These are phyloP conservation scores for Taphrorychus bicolor DNA, from an alignment of 2,888 invertebrate genomes.

Conservation along the genomic window DNA sequence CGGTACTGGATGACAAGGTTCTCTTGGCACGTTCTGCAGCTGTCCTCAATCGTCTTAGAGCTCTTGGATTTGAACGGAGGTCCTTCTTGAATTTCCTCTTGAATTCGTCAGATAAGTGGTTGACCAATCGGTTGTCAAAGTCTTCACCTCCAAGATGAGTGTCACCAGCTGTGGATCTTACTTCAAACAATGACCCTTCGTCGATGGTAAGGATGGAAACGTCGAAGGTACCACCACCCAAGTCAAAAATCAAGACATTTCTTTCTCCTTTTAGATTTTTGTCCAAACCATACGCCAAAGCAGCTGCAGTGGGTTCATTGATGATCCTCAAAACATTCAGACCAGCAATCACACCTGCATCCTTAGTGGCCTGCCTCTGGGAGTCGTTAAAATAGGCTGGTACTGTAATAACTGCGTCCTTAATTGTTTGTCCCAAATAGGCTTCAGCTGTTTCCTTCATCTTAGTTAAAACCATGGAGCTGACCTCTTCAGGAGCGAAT, in stretches of 20 bases:
- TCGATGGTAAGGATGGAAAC: slow-evolving; percentile 77
- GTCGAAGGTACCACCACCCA: slow-evolving; percentile 76
- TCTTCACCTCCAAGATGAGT: slow-evolving; percentile 84
- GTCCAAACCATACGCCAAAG: slow-evolving; percentile 48
- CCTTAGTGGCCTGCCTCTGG: slow-evolving; percentile 66
- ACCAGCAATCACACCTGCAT: slow-evolving; percentile 70
- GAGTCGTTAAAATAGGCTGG: slow-evolving; percentile 66
- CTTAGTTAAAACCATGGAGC: slow-evolving; percentile 70
- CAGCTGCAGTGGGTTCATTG: slow-evolving; percentile 69
- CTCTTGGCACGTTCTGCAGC: slow-evolving; percentile 82
- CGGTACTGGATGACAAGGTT: slow-evolving; percentile 77
- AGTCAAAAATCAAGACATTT: slow-evolving; percentile 70
- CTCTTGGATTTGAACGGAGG: slow-evolving; percentile 62
- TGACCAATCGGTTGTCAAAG: slow-evolving; percentile 66
- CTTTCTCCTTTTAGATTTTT: slow-evolving; percentile 48
- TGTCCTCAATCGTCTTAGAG: slow-evolving; percentile 73
- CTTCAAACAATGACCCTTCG: slow-evolving; percentile 73
- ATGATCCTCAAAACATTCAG: slow-evolving; percentile 83
- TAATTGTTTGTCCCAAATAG: slow-evolving; percentile 65
- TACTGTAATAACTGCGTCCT: slow-evolving; percentile 60
- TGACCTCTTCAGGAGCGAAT: slow-evolving; percentile 75
- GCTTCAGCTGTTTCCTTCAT: slow-evolving; percentile 51
- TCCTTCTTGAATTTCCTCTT: slow-evolving; percentile 57
- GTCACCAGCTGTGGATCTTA: slow-evolving; percentile 83
- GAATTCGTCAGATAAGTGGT: slow-evolving; percentile 70